These are phyloP conservation scores for Leptopilina drosophilae DNA, from an alignment of 2,888 invertebrate species.

Conservation along the genomic window DNA sequence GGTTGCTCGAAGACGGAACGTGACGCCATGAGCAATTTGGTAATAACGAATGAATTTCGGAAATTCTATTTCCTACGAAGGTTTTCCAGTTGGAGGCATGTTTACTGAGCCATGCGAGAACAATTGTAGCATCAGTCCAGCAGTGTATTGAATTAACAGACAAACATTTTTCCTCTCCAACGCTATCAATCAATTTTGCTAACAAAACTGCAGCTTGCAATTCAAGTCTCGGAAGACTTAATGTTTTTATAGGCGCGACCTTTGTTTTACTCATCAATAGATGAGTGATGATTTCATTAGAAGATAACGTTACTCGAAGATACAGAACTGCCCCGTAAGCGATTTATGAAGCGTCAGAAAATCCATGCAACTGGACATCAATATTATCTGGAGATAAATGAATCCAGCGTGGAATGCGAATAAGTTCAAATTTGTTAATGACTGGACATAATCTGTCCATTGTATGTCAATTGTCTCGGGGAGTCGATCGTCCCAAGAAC, in stretches of 20 bases:
- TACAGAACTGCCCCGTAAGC: not conserved
- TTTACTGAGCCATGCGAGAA: not conserved
- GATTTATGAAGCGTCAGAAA: not conserved
- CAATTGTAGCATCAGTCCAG: not conserved
- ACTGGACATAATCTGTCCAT: not conserved
- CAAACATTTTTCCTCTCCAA: not conserved
- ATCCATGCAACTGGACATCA: not conserved
- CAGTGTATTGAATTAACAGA: not conserved
- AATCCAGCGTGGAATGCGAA: not conserved
- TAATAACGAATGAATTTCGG: not conserved
- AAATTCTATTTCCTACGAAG: not conserved
- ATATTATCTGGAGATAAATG: not conserved
- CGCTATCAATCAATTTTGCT: not conserved
- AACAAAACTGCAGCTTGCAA: not conserved
- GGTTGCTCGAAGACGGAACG: not conserved
- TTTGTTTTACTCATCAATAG: not conserved
- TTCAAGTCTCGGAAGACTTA: not conserved
- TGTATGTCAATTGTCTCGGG: not conserved
- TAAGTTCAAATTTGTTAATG: not conserved
- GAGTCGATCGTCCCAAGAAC: not conserved
- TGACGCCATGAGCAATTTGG: constrained; percentile 22
- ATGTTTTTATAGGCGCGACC: not conserved
- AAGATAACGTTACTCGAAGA: not conserved
- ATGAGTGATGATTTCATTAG: not conserved
- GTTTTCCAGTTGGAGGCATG: not conserved